phyloP scores from a whole-genome alignment of 2,888 invertebrate genomes.

The Nomada ruficornis region DNA sequence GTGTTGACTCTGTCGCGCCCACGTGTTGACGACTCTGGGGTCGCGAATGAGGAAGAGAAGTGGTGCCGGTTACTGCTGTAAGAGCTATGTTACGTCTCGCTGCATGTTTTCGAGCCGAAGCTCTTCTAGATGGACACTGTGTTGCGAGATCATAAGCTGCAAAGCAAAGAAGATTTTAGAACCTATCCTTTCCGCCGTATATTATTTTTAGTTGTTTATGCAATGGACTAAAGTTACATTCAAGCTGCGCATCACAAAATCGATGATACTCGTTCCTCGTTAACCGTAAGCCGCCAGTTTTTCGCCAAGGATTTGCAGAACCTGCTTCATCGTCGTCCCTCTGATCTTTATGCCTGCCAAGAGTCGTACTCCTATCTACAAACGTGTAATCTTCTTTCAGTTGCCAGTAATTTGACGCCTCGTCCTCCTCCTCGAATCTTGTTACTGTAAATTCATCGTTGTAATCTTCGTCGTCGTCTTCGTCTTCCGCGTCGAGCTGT shows the following conservation, averaged over 20 bases:
- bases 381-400: constrained; percentile 68
- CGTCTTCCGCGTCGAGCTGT: constrained; percentile 78
- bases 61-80: constrained; percentile 85
- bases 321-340: constrained; percentile 78
- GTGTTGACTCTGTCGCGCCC: constrained; percentile 63
- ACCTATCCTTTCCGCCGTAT: background rate
- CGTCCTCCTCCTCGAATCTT: constrained; percentile 78
- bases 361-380: constrained; percentile 51
- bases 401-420: constrained; percentile 74
- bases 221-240: constrained; percentile 86
- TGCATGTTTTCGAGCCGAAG: constrained; percentile 89
- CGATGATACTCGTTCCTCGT: constrained; percentile 92
- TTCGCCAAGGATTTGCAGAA: constrained; percentile 83
- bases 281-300: constrained; percentile 82
- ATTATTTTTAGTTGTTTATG: background rate
- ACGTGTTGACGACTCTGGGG: constrained; percentile 81
- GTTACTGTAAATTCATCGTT: constrained; percentile 78
- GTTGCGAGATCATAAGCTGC: constrained; percentile 93
- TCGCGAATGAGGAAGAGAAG: constrained; percentile 91
- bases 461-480: constrained; percentile 85
- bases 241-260: constrained; percentile 91
- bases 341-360: constrained; percentile 65
- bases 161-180: constrained; percentile 2
- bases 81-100: constrained; percentile 87
- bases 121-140: constrained; percentile 90